Conservation (phyloP, 2,797 vertebrate species). For the Vultur gryphus region DNA sequence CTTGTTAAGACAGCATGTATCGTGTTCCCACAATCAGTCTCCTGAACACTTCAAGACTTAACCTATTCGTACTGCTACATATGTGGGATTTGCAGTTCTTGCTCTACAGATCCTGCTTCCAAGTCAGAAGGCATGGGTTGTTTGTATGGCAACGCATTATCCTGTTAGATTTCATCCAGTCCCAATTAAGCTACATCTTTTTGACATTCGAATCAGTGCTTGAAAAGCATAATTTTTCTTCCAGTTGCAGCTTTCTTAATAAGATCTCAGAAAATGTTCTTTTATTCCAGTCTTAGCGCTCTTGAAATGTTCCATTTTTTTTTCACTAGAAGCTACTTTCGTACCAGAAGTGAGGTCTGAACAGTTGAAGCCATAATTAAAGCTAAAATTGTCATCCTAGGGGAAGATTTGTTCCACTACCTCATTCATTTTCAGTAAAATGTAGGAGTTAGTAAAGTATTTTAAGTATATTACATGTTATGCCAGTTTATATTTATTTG, state of each 20-base stretch:
- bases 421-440: neutral
- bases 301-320: neutral
- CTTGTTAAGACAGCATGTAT: neutral
- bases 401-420: neutral
- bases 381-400: neutral
- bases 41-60: neutral
- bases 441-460: neutral
- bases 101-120: neutral
- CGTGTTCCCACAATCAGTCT: neutral
- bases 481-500: constrained; percentile 2
- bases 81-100: neutral
- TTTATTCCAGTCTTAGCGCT: neutral
- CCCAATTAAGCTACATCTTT: neutral
- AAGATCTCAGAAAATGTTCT: neutral
- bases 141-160: neutral
- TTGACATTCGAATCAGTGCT: neutral
- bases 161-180: neutral
- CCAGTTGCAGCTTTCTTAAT: neutral
- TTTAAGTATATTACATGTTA: neutral
- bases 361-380: neutral
- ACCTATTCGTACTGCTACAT: neutral
- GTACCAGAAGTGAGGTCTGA: neutral
- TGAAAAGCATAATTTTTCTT: neutral
- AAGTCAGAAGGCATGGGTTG: neutral
- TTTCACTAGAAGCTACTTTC: neutral